Base-by-base conservation (phyloP, 2,888 invertebrate species). In the Venustoraphidia nigricollis region DNA sequence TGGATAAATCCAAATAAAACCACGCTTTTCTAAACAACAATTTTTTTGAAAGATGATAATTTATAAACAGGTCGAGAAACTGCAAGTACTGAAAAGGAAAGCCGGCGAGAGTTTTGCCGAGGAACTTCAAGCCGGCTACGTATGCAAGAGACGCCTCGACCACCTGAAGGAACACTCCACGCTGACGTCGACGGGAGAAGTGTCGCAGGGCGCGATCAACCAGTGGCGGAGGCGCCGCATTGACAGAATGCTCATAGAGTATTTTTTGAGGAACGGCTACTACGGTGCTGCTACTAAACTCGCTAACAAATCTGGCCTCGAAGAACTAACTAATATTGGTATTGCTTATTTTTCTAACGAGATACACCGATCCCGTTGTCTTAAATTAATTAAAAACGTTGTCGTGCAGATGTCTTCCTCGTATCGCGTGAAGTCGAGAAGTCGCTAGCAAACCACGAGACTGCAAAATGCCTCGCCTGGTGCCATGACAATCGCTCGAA, bases 401-500 rank as follows among this genome's bases (percentile, higher is more conserved):
- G 46, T 41, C 53, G 58, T 65, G 27, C 60, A 82, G 95, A 89
- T 59, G 87, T 90, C 50, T 90, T 89, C 64, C 72, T 79, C 60
- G 83, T 83, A 8, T 88, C 87, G 0, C 77, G 84, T 10, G 86
- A 86, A 60, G 88, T 96, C 8, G 95, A 95, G 63, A 81, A 83
- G 52, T 91, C 93, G 53, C 67, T 97, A 49, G 70, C 77, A 3
- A 77, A 77, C 51, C 83, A 80, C 48, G 90, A 94, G 67, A 94
- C 94, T 0, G 72, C 76, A 2, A 87, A 91, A 63, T 94, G 94
- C 64, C 77, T 95, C 50, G 76, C 83, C 52, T 96, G 96, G 96
- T 96, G 96, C 68, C 86, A 90, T 60, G 96, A 96, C 64, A 95
- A 96, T 71, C 86, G 91, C 66, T 93, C 93, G 36, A 95, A 94